Evolutionary conservation across 2,797 vertebrate genomes (phyloP), one percentile per base, ranked within the genome.

Genomic region (Premnoplex brunnescens): DNA sequence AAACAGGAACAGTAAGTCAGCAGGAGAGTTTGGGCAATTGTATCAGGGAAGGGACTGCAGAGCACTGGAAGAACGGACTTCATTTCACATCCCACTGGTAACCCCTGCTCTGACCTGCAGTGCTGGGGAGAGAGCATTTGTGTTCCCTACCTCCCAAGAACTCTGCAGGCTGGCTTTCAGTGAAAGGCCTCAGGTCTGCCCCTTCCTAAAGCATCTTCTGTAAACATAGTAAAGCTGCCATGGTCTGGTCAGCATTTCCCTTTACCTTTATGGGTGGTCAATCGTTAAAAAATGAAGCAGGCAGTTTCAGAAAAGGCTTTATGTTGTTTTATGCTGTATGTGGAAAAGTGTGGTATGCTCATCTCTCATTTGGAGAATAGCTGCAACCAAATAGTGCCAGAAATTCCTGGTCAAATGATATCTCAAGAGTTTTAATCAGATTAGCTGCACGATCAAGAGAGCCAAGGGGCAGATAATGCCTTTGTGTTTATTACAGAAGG

Each of bases 341-440:
- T 68, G 67, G 51, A 30, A 59, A 54, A 37, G 32, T 19, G 34
- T 81, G 37, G 34, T 87, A 51, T 74, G 20, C 69, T 51, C 5
- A 4, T 67, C 56, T 94, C 44, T 74, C 39, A 59, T 92, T 81
- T 76, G 88, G 83, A 91, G 60, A 80, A 52, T 49, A 75, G 32
- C 32, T 64, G 51, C 79, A 90, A 52, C 71, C 66, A 68, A 77
- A 34, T 26, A 66, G 46, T 77, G 85, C 68, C 85, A 95, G 77
- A 92, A 94, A 82, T 73, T 78, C 73, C 62, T 82, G 20, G 36
- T 94, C 34, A 91, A 67, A 63, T 86, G 78, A 10, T 75, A 32
- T 4, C 23, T 75, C 30, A 69, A 51, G n/a, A 67, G 24, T 78
- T 80, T 80, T 80, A n/a, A 51, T 80, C 27, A 28, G 43, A 36